Percentiles rank a stretch among this genome's conserved stretches.
Evolutionary conservation across 2,797 vertebrate genomes (phyloP).

Genomic region (Hyperoplus lanceolatus): DNA sequence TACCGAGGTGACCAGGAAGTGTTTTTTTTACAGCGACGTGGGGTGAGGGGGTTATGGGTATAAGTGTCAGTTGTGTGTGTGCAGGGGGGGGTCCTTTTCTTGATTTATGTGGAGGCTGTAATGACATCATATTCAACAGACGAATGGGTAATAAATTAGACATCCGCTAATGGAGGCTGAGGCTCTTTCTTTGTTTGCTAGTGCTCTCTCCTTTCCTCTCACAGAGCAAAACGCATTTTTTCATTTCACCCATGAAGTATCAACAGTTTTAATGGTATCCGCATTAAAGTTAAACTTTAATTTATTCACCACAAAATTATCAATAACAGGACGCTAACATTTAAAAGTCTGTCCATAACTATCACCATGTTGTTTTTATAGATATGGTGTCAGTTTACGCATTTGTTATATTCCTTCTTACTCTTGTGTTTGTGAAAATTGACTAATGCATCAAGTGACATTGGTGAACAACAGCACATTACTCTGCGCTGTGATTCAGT

Average conservation of each 20-base stretch:
- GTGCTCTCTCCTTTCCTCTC: constrained; percentile 11
- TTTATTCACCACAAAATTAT: constrained; percentile 10
- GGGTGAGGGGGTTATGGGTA: constrained; percentile 55
- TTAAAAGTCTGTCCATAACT: neutral
- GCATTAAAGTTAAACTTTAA: neutral
- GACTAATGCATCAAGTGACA: neutral
- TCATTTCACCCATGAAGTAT: constrained; percentile 29
- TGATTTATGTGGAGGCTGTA: constrained; percentile 79
- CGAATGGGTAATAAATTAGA: constrained; percentile 77
- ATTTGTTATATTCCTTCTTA: neutral
- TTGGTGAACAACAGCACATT: neutral
- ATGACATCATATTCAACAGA: constrained; percentile 77
- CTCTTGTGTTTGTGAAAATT: neutral
- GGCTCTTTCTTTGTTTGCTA: constrained; percentile 68
- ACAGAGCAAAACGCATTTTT: neutral
- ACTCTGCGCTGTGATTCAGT: neutral
- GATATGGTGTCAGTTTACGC: neutral
- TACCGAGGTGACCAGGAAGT: constrained; percentile 87
- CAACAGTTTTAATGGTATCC: constrained; percentile 30
- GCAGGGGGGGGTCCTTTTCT: constrained; percentile 19
- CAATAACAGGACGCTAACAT: neutral
- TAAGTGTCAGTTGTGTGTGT: constrained; percentile 55
- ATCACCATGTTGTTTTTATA: neutral
- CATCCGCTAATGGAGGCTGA: constrained; percentile 73
- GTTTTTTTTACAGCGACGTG: constrained; percentile 61